Percentiles rank a stretch among this genome's conserved stretches.
Evolutionary conservation across 2,113 vertebrate species (phyloP).

Genomic region (Alligator sinensis): DNA sequence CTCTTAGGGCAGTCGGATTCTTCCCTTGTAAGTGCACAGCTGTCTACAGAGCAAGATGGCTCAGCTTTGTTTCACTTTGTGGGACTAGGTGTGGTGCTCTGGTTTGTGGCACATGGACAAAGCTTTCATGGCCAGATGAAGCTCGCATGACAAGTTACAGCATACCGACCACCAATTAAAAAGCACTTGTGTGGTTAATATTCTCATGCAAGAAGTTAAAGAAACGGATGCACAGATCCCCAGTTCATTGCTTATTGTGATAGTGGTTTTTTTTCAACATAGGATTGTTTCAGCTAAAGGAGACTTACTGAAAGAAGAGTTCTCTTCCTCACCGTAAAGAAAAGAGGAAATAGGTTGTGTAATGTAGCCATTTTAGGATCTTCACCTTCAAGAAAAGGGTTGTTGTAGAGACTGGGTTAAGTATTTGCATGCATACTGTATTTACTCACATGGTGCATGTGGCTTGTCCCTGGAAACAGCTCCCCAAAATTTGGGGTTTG

Average conservation of each 20-base stretch:
- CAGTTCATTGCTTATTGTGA: not conserved
- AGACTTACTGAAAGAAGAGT: not conserved
- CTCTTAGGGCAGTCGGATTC: fast-evolving
- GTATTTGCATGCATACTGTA: not conserved
- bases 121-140: not conserved
- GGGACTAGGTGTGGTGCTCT: not conserved
- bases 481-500: no score
- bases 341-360: not conserved
- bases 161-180: not conserved
- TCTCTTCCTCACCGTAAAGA: not conserved
- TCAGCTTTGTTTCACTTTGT: not conserved
- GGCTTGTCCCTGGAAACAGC: no score
- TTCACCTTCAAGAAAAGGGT: not conserved
- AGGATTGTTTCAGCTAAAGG: not conserved
- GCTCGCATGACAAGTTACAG: not conserved
- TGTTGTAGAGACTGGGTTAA: not conserved
- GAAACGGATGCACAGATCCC: fast-evolving
- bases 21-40: not conserved
- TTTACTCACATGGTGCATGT: not conserved
- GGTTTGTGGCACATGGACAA: not conserved
- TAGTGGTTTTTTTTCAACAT: not conserved
- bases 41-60: fast-evolving
- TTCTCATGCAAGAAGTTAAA: not conserved
- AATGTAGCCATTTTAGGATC: not conserved
- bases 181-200: not conserved